Conservation (phyloP, 1,140 invertebrate species). For the Temnothorax curvispinosus region DNA sequence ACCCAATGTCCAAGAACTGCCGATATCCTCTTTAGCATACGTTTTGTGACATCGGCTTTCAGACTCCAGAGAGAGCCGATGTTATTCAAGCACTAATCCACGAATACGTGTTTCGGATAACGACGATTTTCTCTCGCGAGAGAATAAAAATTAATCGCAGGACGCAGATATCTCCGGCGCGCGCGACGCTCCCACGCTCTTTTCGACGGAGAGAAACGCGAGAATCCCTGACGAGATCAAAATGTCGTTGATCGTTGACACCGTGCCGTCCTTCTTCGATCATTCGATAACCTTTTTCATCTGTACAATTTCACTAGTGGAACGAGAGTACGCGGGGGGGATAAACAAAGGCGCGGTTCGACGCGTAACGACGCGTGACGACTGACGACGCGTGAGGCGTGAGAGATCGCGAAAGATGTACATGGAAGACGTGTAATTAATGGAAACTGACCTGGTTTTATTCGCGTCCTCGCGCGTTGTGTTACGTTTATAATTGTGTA, state of each 20-base stretch:
- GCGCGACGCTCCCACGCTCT: too few relatives aligned
- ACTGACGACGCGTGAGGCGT: not conserved
- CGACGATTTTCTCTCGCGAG: too few relatives aligned
- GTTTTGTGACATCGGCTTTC: not conserved
- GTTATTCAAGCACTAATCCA: not conserved
- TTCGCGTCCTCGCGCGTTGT: not conserved
- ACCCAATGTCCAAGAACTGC: constrained; percentile 63
- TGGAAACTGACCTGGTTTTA: constrained; percentile 15
- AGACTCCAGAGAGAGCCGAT: not conserved
- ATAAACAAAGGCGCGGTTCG: constrained; percentile 25
- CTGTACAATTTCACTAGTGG: not conserved
- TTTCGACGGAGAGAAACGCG: not conserved
- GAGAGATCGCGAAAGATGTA: too few relatives aligned
- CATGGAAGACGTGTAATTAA: constrained; percentile 21
- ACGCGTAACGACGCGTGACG: too few relatives aligned
- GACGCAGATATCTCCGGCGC: too few relatives aligned
- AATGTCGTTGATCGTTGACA: not conserved
- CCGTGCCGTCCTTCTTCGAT: not conserved
- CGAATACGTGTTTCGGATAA: too few relatives aligned
- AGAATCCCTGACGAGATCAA: not conserved
- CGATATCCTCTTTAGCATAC: constrained; percentile 34
- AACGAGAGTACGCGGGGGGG: not conserved
- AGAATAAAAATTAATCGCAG: constrained; percentile 51
- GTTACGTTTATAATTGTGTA: too few relatives aligned
- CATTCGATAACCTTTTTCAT: not conserved